Percentiles rank a stretch among this genome's conserved stretches.
phyloP scores from a whole-genome alignment of 2,113 vertebrate genomes.

The Pomatostomus ruficeps region DNA sequence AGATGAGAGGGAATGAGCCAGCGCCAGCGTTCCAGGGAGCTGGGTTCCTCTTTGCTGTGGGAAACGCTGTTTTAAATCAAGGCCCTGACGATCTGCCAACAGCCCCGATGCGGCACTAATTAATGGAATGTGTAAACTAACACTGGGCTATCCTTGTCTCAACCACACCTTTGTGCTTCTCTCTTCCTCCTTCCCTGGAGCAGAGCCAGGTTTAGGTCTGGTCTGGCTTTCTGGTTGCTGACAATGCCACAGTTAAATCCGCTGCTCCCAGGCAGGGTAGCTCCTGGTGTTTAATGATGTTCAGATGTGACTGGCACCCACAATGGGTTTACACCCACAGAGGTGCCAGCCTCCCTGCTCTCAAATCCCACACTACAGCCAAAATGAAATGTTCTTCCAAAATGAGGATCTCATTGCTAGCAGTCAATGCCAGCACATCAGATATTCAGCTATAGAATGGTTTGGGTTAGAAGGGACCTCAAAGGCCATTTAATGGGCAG shows the following conservation, averaged over 20 bases:
- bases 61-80: background rate
- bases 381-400: background rate
- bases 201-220: background rate
- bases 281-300: background rate
- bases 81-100: background rate
- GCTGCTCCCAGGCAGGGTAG: background rate
- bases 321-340: background rate
- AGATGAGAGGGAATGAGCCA: background rate
- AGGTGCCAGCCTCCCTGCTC: background rate
- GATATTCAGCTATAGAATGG: background rate
- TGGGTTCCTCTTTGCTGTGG: background rate
- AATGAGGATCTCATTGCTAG: background rate
- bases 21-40: accelerated
- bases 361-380: background rate
- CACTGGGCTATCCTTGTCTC: background rate
- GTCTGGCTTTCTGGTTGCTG: background rate
- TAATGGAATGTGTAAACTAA: background rate
- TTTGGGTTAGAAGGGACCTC: background rate
- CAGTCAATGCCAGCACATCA: background rate
- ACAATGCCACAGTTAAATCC: background rate
- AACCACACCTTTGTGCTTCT: background rate
- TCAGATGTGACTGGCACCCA: background rate
- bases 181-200: background rate
- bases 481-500: background rate
- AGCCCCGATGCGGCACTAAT: background rate